Conservation (phyloP, 1,140 invertebrate species). For the Lordiphosa collinella region DNA sequence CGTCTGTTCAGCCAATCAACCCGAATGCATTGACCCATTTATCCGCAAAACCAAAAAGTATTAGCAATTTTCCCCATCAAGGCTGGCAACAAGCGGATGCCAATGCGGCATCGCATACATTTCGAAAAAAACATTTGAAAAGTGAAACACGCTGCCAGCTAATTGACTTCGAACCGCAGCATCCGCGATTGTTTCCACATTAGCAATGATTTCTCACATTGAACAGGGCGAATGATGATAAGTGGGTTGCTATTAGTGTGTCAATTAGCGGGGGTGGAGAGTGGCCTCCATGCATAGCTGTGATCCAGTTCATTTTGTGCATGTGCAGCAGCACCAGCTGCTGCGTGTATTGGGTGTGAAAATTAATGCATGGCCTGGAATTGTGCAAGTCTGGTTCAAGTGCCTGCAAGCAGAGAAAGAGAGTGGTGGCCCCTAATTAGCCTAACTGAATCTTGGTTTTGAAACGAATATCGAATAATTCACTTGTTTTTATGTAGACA, state of each 20-base stretch:
- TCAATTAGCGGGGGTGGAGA: conserved; percentile 57
- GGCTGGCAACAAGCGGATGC: conserved; percentile 1
- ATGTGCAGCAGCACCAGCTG: conserved; percentile 3
- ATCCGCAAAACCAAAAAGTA: conserved; percentile 42
- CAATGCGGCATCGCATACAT: conserved; percentile 29
- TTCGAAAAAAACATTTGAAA: conserved; percentile 57
- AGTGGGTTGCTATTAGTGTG: conserved; percentile 67
- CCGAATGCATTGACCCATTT: conserved; percentile 40
- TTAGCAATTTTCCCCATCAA: conserved; percentile 31
- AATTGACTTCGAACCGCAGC: conserved; percentile 73
- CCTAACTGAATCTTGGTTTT: conserved; percentile 9
- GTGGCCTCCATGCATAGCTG: background rate
- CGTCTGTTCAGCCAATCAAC: background rate
- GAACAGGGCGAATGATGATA: conserved; percentile 35
- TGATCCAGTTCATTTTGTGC: conserved; percentile 53
- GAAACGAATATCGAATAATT: too few species aligned
- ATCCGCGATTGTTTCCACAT: conserved; percentile 77
- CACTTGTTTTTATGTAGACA: too few species aligned
- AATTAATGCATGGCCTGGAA: conserved; percentile 48
- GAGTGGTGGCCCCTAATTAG: conserved; percentile 55
- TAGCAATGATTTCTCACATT: conserved; percentile 67
- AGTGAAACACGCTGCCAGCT: conserved; percentile 61
- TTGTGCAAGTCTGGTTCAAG: conserved; percentile 36
- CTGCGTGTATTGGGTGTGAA: conserved; percentile 43
- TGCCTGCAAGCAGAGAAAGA: conserved; percentile 49